Evolutionary conservation across 2,113 vertebrate genomes (phyloP).

Genomic region (Silurus glanis): DNA sequence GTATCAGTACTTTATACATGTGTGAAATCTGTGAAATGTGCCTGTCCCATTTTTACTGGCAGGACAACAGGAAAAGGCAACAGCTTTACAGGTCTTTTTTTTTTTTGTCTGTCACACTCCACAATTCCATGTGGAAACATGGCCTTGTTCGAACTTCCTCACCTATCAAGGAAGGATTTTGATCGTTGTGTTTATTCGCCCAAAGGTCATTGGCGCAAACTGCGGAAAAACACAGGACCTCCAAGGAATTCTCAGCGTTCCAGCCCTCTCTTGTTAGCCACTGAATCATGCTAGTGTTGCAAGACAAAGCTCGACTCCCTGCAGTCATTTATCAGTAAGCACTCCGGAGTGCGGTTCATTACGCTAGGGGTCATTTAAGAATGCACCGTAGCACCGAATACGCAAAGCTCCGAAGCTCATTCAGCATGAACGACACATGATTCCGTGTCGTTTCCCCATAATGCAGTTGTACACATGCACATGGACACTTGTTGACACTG

Average conservation of each 20-base stretch:
- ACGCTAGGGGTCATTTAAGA: slow-evolving; percentile 33
- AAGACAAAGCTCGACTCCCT: slow-evolving; percentile 11
- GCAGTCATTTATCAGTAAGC: slow-evolving; percentile 54
- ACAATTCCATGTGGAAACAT: slow-evolving; percentile 62
- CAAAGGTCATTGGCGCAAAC: slow-evolving; percentile 6
- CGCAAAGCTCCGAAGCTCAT: slow-evolving; percentile 54
- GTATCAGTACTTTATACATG: slow-evolving; percentile 16
- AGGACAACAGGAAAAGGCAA: slow-evolving; percentile 67
- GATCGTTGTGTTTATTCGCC: not conserved
- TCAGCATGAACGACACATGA: slow-evolving; percentile 60
- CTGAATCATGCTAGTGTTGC: slow-evolving; percentile 9
- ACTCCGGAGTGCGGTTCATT: slow-evolving; percentile 33
- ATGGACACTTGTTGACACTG: not conserved
- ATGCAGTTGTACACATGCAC: not conserved
- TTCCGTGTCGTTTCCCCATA: slow-evolving; percentile 12
- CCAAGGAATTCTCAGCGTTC: slow-evolving; percentile 4
- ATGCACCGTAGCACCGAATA: slow-evolving; percentile 45
- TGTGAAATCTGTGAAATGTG: slow-evolving; percentile 19
- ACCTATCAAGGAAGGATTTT: slow-evolving; percentile 3
- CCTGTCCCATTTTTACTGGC: slow-evolving; percentile 25
- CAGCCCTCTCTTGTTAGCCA: not conserved
- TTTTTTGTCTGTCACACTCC: slow-evolving; percentile 40
- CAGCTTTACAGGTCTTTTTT: slow-evolving; percentile 47
- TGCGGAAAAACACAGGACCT: not conserved
- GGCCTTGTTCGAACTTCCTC: slow-evolving; percentile 63